Evolutionary conservation across 2,113 vertebrate genomes (phyloP).

Genomic region (Beaufortia kweichowensis): DNA sequence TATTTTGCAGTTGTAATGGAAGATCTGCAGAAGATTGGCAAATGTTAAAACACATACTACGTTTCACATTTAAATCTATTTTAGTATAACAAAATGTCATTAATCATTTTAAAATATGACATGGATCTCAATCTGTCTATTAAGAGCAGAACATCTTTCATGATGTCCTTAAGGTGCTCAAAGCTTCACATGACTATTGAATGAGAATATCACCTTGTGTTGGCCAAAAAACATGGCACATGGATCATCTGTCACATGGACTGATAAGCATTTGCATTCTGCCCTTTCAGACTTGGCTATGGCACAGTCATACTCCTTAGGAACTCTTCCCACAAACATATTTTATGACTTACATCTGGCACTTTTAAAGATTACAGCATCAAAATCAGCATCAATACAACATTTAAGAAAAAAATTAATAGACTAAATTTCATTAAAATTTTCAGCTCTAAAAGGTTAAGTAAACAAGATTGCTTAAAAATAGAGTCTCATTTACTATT

Average conservation of each 20-base stretch:
- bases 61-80: no score
- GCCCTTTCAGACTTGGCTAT: constrained; percentile 43
- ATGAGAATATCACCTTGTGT: not conserved
- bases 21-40: not conserved
- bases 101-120: not conserved
- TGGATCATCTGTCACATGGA: constrained; percentile 22
- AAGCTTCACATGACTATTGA: constrained; percentile 8
- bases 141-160: not conserved
- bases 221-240: not conserved
- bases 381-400: no score
- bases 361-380: no score
- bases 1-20: not conserved
- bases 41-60: not conserved
- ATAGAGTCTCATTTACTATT: not conserved
- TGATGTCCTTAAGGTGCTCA: not conserved
- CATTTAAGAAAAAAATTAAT: not conserved
- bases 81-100: not conserved
- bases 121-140: not conserved
- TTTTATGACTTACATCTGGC: not conserved
- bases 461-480: not conserved
- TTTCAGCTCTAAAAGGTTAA: not conserved
- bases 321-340: not conserved
- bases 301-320: not conserved
- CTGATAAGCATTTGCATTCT: constrained; percentile 10
- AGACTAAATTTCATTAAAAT: no score